Evolutionary conservation across 2,888 invertebrate genomes (phyloP).

Genomic region (Ptilodon capucinus): DNA sequence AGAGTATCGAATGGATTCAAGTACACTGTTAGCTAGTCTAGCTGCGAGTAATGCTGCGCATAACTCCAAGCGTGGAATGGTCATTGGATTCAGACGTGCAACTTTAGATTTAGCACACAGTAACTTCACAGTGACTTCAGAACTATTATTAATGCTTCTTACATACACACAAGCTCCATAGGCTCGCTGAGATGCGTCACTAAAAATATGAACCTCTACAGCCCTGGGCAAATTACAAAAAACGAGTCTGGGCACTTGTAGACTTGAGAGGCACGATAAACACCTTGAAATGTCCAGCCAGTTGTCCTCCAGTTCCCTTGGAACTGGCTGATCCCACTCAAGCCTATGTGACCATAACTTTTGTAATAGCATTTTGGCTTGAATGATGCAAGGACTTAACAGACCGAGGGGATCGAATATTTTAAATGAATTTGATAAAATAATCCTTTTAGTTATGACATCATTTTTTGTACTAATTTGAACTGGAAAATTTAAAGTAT

Average conservation of each 20-base stretch:
- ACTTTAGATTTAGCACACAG: conserved; percentile 2
- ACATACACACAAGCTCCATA: conserved; percentile 9
- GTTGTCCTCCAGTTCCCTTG: too few relatives aligned
- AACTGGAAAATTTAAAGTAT: conserved; percentile 15
- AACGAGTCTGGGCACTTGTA: conserved; percentile 24
- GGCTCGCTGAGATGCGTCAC: conserved; percentile 4
- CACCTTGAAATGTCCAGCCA: too few relatives aligned
- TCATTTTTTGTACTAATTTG: not conserved
- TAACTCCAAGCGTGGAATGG: conserved; percentile 1
- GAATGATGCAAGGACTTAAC: conserved; percentile 17
- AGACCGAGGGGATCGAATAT: conserved; percentile 23
- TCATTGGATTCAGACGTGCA: not conserved
- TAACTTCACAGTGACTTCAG: not conserved
- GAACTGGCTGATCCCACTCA: conserved; percentile 18
- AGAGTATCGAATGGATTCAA: not conserved
- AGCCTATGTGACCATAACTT: conserved; percentile 11
- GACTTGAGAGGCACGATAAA: conserved; percentile 3
- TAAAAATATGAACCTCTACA: conserved; percentile 26
- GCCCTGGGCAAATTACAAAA: conserved; percentile 13
- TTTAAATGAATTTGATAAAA: conserved; percentile 15
- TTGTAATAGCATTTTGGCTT: conserved; percentile 22
- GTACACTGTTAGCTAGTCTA: conserved; percentile 1
- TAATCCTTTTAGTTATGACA: conserved; percentile 13
- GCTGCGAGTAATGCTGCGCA: conserved; percentile 1
- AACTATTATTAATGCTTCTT: not conserved